Conservation (phyloP, 2,888 invertebrate genomes). For the Galeopsomyia nigrocyanea region DNA sequence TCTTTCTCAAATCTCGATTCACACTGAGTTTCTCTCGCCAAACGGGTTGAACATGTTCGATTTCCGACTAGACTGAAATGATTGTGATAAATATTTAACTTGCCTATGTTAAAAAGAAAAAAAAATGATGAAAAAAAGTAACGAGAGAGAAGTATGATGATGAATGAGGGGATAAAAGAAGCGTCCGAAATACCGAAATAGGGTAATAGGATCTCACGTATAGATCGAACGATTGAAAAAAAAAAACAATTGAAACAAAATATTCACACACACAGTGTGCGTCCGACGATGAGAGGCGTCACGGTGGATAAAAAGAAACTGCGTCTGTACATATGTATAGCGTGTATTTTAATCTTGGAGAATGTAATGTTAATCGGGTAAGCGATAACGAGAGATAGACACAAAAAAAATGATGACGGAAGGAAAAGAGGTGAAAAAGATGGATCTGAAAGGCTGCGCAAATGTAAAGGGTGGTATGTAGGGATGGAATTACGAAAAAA, state of each 20-base stretch:
- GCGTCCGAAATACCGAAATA: constrained; percentile 26
- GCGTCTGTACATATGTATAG: constrained; percentile 65
- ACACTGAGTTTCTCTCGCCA: constrained; percentile 60
- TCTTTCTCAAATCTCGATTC: constrained; percentile 42
- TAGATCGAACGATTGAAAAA: constrained; percentile 12
- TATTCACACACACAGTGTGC: background rate
- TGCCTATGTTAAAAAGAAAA: constrained; percentile 65
- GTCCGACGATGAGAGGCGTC: constrained; percentile 2
- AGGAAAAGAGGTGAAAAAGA: constrained; percentile 30
- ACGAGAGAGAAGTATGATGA: constrained; percentile 2
- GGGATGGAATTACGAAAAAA: constrained; percentile 41
- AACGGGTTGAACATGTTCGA: constrained; percentile 67
- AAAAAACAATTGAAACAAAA: constrained; percentile 1
- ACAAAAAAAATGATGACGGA: constrained; percentile 20
- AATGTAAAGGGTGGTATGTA: constrained; percentile 5
- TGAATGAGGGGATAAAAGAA: constrained; percentile 13
- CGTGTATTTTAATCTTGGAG: constrained; percentile 46
- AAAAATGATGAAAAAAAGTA: constrained; percentile 24
- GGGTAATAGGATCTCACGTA: constrained; percentile 18
- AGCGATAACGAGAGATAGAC: constrained; percentile 44
- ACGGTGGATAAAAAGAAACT: constrained; percentile 53
- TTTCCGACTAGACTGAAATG: constrained; percentile 68
- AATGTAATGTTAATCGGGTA: constrained; percentile 30
- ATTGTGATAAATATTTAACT: constrained; percentile 70
- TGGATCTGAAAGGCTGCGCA: constrained; percentile 50